A percentile compares a stretch with the other conserved stretches of the same genome.
phyloP scores from a whole-genome alignment of 1,140 invertebrate genomes.

The Octopus sinensis region DNA sequence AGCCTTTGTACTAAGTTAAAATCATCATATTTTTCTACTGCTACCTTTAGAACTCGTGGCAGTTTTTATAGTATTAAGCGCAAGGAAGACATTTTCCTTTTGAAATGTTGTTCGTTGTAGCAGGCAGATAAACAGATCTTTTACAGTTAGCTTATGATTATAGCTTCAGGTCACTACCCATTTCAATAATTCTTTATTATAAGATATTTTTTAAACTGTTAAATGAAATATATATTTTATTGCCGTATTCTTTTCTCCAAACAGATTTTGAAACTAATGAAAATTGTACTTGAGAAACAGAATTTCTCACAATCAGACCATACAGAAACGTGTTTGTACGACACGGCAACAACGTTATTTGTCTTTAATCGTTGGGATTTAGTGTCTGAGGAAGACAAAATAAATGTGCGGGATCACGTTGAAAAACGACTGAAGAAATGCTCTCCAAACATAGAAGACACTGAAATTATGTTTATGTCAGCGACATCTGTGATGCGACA shows the following conservation, averaged over 20 bases:
- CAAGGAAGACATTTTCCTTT: too few species aligned
- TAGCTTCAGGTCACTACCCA: too few species aligned
- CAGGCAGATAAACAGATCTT: too few species aligned
- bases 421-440: constrained; percentile 33
- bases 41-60: too few species aligned
- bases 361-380: constrained; percentile 50
- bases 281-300: constrained; percentile 31
- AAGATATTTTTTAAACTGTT: too few species aligned
- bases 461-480: constrained; percentile 40
- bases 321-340: constrained; percentile 23
- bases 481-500: constrained; percentile 34
- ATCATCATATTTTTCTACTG: too few species aligned
- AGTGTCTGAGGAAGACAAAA: constrained; percentile 31
- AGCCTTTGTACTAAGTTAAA: too few species aligned
- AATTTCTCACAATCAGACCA: constrained; percentile 19
- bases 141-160: too few species aligned
- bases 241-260: constrained; percentile 16
- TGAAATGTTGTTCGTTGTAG: too few species aligned
- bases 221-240: not conserved
- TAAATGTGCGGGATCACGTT: constrained; percentile 35
- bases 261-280: constrained; percentile 39
- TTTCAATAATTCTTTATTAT: too few species aligned
- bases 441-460: constrained; percentile 39
- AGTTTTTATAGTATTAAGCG: too few species aligned
- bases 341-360: constrained; percentile 42